These are phyloP conservation scores for Prinia subflava DNA, from an alignment of 2,113 vertebrate species.

Conservation along the genomic window DNA sequence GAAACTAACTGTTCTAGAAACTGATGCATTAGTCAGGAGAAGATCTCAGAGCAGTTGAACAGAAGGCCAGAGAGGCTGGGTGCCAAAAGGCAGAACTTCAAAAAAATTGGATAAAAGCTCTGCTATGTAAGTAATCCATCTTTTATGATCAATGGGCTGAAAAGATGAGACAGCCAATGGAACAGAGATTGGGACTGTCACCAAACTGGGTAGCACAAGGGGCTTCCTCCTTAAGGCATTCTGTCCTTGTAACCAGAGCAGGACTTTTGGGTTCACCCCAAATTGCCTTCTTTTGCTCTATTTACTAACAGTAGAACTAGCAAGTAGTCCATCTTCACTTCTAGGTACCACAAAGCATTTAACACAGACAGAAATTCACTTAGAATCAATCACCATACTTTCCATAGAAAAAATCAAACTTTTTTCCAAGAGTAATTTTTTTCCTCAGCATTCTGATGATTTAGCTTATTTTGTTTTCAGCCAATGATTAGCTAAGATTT, in stretches of 20 bases:
- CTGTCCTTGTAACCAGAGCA: neutral
- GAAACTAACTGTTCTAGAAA: neutral
- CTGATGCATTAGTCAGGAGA: neutral
- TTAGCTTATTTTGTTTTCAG: neutral
- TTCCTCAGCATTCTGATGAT: neutral
- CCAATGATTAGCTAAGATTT: neutral
- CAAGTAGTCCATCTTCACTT: neutral
- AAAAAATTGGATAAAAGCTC: neutral
- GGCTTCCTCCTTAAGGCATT: neutral
- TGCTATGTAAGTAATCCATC: neutral
- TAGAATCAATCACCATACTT: neutral
- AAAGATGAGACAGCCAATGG: neutral
- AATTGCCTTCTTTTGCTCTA: neutral
- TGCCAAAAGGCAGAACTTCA: neutral
- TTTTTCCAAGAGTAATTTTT: neutral
- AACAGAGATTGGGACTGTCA: neutral
- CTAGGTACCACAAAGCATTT: neutral
- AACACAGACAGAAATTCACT: neutral
- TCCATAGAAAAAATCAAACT: neutral
- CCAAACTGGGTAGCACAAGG: neutral
- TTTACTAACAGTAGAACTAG: neutral
- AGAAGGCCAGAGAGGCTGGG: neutral
- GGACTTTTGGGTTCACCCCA: neutral
- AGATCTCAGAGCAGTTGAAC: neutral
- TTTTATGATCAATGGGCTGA: neutral